A percentile compares a stretch with the other conserved stretches of the same genome.
These are phyloP conservation scores for Corythornis cristatus DNA, from an alignment of 2,113 vertebrate genomes.

Conservation along the genomic window DNA sequence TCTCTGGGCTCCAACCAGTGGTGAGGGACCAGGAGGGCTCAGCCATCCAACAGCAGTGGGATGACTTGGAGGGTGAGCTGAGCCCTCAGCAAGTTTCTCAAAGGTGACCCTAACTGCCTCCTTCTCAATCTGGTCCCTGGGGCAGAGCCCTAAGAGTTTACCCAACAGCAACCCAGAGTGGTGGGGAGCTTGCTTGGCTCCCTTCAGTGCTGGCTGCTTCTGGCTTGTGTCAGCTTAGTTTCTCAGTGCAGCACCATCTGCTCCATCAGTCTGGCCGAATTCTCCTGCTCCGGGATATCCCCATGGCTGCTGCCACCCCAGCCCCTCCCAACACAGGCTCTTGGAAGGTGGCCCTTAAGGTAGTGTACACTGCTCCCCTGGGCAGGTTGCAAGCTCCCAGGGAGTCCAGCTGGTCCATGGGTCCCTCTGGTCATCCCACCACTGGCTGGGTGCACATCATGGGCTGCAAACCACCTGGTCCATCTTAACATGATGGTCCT, in stretches of 20 bases:
- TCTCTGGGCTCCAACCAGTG: background rate
- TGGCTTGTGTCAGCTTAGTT: background rate
- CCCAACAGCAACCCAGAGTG: rapidly evolving
- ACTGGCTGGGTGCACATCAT: background rate
- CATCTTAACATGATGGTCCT: background rate
- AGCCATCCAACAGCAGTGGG: background rate
- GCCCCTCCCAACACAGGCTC: background rate
- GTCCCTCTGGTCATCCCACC: background rate
- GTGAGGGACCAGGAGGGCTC: background rate
- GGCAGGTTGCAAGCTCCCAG: background rate
- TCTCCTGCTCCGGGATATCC: background rate
- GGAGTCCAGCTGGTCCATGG: background rate
- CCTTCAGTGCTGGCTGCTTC: background rate
- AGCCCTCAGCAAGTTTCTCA: rapidly evolving
- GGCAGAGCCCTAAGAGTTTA: background rate
- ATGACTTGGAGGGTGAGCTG: background rate
- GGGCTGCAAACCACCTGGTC: background rate
- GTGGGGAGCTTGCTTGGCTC: background rate
- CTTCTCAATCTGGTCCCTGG: background rate
- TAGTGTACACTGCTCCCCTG: rapidly evolving
- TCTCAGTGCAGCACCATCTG: background rate
- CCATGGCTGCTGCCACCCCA: background rate
- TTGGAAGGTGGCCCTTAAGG: background rate
- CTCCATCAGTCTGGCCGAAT: background rate
- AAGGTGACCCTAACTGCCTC: background rate